These are phyloP conservation scores for Sebastes matsubarae DNA, from an alignment of 2,797 vertebrate genomes.

Conservation along the genomic window DNA sequence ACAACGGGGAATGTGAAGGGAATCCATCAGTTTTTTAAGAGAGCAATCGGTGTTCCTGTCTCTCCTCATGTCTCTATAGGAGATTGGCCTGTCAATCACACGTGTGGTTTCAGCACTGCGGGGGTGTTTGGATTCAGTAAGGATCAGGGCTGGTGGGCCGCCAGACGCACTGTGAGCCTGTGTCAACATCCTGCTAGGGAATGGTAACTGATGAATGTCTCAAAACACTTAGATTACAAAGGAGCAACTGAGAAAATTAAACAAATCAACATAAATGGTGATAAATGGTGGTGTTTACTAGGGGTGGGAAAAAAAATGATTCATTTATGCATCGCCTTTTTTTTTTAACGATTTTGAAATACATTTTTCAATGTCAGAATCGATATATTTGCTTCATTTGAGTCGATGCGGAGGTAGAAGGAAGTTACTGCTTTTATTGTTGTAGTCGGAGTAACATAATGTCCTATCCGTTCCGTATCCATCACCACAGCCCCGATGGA, in stretches of 20 bases:
- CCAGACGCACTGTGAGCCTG: constrained; percentile 36
- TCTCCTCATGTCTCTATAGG: background rate
- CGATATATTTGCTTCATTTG: no score
- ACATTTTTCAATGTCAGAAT: no score
- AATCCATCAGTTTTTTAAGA: constrained; percentile 39
- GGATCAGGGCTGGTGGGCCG: constrained; percentile 32
- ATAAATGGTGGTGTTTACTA: constrained; percentile 6
- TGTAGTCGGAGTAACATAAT: no score
- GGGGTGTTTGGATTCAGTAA: constrained; percentile 42
- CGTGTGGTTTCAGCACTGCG: constrained; percentile 16
- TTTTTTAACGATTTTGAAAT: no score
- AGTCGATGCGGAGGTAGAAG: no score
- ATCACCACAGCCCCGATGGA: background rate
- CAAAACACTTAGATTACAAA: background rate
- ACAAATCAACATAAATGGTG: background rate
- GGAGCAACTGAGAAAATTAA: background rate
- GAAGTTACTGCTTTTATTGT: no score
- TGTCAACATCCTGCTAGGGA: constrained; percentile 35
- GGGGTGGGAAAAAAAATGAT: fast-evolving
- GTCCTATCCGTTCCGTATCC: no score
- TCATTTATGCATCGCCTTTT: no score
- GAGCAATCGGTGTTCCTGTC: constrained; percentile 42
- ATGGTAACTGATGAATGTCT: constrained; percentile 2
- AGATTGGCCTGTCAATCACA: constrained; percentile 59
- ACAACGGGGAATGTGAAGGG: constrained; percentile 12